Evolutionary conservation across 2,113 vertebrate species (phyloP).

Genomic region (Paedocypris sp.): DNA sequence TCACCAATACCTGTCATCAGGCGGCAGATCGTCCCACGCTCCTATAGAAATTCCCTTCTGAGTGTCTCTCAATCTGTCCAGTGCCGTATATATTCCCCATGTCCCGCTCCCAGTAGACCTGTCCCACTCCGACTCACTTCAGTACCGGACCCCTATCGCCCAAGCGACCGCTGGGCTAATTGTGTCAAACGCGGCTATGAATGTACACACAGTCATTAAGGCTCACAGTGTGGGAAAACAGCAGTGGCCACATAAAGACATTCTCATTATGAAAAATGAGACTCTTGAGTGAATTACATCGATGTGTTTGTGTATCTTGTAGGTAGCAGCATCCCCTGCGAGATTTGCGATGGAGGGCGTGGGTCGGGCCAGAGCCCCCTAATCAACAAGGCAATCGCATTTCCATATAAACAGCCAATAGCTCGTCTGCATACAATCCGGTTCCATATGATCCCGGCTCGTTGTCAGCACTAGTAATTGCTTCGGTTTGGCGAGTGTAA

Average conservation of each 20-base stretch:
- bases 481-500: constrained; percentile 8
- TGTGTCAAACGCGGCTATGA: constrained; percentile 2
- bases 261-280: constrained; percentile 19
- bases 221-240: constrained; percentile 17
- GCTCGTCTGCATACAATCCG: constrained; percentile 18
- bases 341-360: neutral
- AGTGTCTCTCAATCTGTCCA: constrained; percentile 27
- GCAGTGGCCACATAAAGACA: constrained; percentile 13
- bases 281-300: constrained; percentile 22
- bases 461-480: constrained; percentile 15
- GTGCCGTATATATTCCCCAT: constrained; percentile 20
- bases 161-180: constrained; percentile 3
- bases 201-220: constrained; percentile 16
- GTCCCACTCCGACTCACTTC: neutral
- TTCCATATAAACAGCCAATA: constrained; percentile 39
- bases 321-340: constrained; percentile 3
- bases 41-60: constrained; percentile 22
- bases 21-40: constrained; percentile 59
- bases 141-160: constrained; percentile 13
- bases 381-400: constrained; percentile 32
- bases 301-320: constrained; percentile 14
- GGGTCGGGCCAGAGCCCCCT: neutral
- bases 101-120: constrained; percentile 19
- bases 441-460: constrained; percentile 8
- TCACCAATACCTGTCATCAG: constrained; percentile 65